Percentiles rank a stretch among this genome's conserved stretches.
Conservation (phyloP, 2,797 vertebrate genomes). For the Siniperca undulata region DNA sequence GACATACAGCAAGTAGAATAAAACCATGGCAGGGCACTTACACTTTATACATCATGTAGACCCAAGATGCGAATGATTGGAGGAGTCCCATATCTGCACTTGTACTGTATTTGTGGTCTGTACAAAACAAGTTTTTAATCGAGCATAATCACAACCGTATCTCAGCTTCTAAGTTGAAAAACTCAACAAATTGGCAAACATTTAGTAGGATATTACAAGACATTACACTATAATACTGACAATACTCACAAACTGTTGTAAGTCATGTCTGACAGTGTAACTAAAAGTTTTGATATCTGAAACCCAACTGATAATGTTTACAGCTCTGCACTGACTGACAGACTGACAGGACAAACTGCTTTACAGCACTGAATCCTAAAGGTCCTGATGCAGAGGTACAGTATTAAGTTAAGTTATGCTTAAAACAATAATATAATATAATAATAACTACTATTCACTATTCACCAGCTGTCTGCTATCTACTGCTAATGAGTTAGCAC, state of each 20-base stretch:
- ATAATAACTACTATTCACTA: too few relatives aligned
- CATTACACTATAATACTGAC: background rate
- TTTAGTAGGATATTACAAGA: background rate
- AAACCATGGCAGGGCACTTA: background rate
- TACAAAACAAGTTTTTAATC: background rate
- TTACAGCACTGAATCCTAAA: background rate
- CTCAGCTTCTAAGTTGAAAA: background rate
- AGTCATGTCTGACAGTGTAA: background rate
- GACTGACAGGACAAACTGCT: background rate
- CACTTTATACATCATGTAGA: constrained; percentile 11
- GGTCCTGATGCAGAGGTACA: background rate
- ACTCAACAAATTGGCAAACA: background rate
- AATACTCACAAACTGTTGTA: background rate
- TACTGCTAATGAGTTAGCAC: background rate
- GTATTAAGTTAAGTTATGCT: background rate
- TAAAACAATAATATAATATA: background rate
- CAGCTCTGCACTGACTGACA: background rate
- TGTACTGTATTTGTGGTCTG: background rate
- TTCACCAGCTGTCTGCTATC: too few relatives aligned
- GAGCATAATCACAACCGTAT: background rate
- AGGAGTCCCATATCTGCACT: background rate
- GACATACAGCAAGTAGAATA: constrained; percentile 1
- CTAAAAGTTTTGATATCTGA: background rate
- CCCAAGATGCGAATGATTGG: constrained; percentile 11
- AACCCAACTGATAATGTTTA: background rate